Base-by-base conservation (phyloP, 2,888 invertebrate genomes). In the Cyclophora albipunctata region DNA sequence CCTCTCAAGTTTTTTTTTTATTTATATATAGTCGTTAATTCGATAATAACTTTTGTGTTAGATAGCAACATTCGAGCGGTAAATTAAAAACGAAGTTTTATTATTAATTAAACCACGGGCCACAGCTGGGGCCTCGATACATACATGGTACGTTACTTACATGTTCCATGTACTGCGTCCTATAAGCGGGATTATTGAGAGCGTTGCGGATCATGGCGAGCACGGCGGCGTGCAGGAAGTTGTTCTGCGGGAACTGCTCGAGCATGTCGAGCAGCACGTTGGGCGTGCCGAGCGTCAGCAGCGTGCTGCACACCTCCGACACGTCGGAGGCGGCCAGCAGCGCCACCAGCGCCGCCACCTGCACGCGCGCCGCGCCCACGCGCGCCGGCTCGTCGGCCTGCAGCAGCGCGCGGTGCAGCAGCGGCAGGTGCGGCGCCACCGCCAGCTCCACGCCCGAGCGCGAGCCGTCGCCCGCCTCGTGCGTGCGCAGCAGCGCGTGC, bases 141-240 rank as follows among this genome's bases (percentile, higher is more conserved):
- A 40, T 7, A 45, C 45, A 37, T 35, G 20, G 45, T 1, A 41
- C 20, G 20, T 20, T 50, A 71, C 77, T 63, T 42, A 78, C 78
- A 44, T 78, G 75, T 7, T 54, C 33, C 0, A 75, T 74, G 67
- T 80, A 81, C 54, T 73, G 75, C 62, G 66, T 58, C 60, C 75
- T 63, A 66, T 71, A 75, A 35, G 61, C 63, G n/a, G 60, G 51
- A 71, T 78, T 78, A 74, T 51, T 60, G 68, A 96, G 91, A 69
- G 95, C 93, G 84, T 93, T 90, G 55, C 90, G 90, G 65, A 97
- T 84, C 77, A 95, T 94, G 78, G 93, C 92, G 79, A 94, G 93
- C 63, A 96, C 94, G 88, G 96, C 95, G 62, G 94, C 94, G 85
- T 98, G 98, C 75, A 98, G 91, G 89, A 98, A 98, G 90, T 97